Evolutionary conservation across 2,113 vertebrate genomes (phyloP).

Genomic region (Chloropsis cyanopogon): DNA sequence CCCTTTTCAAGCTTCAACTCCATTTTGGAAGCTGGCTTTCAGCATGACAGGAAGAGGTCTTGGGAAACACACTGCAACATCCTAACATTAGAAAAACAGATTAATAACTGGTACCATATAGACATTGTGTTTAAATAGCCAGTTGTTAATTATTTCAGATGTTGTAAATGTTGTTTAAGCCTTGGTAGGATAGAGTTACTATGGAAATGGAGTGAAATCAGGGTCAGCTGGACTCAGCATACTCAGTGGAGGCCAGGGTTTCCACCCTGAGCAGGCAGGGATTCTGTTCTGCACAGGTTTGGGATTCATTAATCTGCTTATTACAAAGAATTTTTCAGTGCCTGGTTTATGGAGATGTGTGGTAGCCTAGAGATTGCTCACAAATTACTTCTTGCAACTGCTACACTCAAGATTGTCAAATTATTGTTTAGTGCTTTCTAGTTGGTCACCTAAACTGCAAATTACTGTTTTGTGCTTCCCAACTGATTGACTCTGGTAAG

Average conservation of each 20-base stretch:
- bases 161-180: background rate
- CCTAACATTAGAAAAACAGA: background rate
- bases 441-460: background rate
- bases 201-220: background rate
- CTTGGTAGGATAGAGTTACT: background rate
- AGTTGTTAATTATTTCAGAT: background rate
- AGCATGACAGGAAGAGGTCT: background rate
- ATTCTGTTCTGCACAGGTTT: background rate
- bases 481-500: background rate
- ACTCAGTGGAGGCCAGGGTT: background rate
- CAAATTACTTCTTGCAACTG: background rate
- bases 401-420: background rate
- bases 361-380: background rate
- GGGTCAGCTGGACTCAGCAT: background rate
- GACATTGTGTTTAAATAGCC: background rate
- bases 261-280: background rate
- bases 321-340: background rate
- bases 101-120: background rate
- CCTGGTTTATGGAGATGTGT: background rate
- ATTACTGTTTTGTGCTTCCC: background rate
- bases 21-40: background rate
- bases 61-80: background rate
- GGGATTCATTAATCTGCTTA: background rate
- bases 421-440: background rate
- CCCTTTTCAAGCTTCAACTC: background rate